Conservation (phyloP, 2,888 invertebrate species). For the Camponotus fellah region DNA sequence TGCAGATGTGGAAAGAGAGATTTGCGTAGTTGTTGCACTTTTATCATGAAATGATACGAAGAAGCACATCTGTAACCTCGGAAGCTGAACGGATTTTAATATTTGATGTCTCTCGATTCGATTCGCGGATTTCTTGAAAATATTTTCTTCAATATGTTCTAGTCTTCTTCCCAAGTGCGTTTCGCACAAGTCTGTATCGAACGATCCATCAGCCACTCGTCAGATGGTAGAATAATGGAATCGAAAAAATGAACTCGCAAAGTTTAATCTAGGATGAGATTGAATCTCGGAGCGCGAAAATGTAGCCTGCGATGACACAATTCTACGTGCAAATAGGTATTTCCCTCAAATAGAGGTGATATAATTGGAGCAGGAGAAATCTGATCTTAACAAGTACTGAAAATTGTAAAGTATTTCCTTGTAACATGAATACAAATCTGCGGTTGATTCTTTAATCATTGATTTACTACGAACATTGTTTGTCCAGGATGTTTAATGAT, state of each 20-base stretch:
- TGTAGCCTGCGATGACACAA: constrained; percentile 21
- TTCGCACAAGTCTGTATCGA: background rate
- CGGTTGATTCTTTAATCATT: constrained; percentile 22
- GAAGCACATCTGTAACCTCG: background rate
- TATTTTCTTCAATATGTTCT: background rate
- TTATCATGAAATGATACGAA: background rate
- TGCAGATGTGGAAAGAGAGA: too few relatives aligned
- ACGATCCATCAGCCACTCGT: constrained; percentile 21
- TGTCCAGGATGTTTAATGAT: background rate
- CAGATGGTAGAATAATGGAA: constrained; percentile 29
- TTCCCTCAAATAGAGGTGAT: background rate
- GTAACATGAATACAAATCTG: constrained; percentile 4
- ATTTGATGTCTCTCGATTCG: background rate
- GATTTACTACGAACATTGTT: background rate
- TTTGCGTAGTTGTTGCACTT: background rate
- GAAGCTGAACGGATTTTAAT: background rate
- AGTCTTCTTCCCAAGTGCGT: background rate
- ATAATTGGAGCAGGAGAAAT: background rate
- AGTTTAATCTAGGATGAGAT: constrained; percentile 37
- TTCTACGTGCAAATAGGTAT: constrained; percentile 24
- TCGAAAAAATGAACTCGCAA: constrained; percentile 27
- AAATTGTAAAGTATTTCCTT: background rate
- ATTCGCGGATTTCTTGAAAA: background rate
- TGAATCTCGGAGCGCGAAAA: constrained; percentile 15
- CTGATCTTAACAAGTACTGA: background rate